Conservation (phyloP, 2,888 invertebrate species). For the Lithodes maja region DNA sequence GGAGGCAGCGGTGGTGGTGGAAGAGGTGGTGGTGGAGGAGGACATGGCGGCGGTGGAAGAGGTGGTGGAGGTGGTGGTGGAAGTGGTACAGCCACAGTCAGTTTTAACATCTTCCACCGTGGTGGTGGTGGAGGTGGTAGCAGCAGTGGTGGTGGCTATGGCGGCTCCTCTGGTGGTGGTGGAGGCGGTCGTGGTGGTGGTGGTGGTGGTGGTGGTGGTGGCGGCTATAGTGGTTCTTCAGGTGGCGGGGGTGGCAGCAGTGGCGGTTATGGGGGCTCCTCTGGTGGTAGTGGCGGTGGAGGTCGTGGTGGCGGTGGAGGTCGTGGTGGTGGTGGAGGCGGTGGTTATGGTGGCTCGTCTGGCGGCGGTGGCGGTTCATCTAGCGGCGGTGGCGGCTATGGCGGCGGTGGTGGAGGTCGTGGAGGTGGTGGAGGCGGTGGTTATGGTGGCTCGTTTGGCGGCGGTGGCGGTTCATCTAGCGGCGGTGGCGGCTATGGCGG, state of each 20-base stretch:
- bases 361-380: not conserved
- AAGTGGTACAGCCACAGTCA: not conserved
- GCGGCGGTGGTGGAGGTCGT: no score
- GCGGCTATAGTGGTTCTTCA: not conserved
- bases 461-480: not conserved
- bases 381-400: not conserved
- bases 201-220: not conserved
- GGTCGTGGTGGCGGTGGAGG: slow-evolving; percentile 12
- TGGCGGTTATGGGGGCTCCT: not conserved
- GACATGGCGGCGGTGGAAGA: not conserved
- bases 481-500: not conserved
- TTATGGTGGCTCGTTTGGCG: not conserved
- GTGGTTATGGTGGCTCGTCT: not conserved
- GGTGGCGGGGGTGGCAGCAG: not conserved
- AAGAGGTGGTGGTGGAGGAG: slow-evolving; percentile 9
- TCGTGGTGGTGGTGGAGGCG: not conserved
- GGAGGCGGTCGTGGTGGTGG: not conserved
- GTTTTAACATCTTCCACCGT: not conserved
- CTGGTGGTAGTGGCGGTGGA: slow-evolving; percentile 9
- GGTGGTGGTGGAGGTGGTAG: not conserved
- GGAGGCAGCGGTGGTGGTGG: slow-evolving; percentile 11
- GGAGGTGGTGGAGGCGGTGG: no score
- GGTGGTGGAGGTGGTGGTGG: not conserved
- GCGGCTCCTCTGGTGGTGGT: not conserved
- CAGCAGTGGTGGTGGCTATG: not conserved